phyloP scores from a whole-genome alignment of 2,797 vertebrate species.

The Oreortyx pictus region DNA sequence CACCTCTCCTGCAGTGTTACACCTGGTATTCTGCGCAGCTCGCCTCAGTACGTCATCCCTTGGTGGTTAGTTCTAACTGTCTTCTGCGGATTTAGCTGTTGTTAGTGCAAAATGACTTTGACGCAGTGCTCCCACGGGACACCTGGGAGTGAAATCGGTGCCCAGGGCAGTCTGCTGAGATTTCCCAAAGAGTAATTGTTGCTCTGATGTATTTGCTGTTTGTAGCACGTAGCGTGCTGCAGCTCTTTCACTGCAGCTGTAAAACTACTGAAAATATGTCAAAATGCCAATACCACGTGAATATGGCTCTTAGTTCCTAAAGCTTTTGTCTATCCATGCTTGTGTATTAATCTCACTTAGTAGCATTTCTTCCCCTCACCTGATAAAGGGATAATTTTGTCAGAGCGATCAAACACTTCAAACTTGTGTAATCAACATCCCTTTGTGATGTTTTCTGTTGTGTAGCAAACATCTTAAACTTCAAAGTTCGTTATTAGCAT shows the following conservation, averaged over 20 bases:
- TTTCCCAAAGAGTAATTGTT: not conserved
- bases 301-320: not conserved
- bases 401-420: not conserved
- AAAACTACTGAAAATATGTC: not conserved
- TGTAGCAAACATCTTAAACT: conserved; percentile 18
- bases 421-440: conserved; percentile 48
- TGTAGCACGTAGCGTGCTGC: not conserved
- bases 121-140: not conserved
- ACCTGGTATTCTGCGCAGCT: fast-evolving
- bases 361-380: not conserved
- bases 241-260: not conserved
- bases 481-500: conserved; percentile 56
- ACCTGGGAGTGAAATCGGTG: not conserved
- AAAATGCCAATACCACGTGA: not conserved
- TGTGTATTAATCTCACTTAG: not conserved
- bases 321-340: not conserved
- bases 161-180: not conserved
- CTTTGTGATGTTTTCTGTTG: conserved; percentile 32
- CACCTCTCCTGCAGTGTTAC: fast-evolving
- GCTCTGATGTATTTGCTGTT: not conserved
- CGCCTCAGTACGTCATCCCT: fast-evolving
- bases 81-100: not conserved
- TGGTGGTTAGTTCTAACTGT: not conserved
- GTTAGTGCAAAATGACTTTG: not conserved
- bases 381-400: not conserved